Conservation (phyloP, 2,797 vertebrate genomes). For the Pitangus sulphuratus region DNA sequence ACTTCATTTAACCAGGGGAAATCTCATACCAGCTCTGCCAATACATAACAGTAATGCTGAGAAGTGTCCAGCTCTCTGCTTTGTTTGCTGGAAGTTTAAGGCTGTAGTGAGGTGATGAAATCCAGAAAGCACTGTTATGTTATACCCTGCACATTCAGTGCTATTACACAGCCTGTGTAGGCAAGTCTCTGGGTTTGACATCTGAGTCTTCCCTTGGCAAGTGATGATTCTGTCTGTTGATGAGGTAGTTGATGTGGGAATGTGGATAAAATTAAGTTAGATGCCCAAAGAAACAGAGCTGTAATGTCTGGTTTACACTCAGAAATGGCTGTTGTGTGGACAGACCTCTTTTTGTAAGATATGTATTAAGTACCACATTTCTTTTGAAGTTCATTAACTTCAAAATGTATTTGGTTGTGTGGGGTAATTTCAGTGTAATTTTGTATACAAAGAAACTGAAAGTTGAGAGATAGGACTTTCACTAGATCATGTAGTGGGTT, state of each 20-base stretch:
- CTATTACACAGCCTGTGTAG: conserved; percentile 33
- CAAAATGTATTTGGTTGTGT: neutral
- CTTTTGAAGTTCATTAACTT: neutral
- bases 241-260: conserved; percentile 46
- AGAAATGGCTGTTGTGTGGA: conserved; percentile 8
- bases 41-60: neutral
- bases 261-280: neutral
- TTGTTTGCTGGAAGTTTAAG: conserved; percentile 38
- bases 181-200: conserved; percentile 49
- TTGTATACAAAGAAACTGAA: neutral
- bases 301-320: conserved; percentile 25
- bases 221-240: neutral
- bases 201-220: conserved; percentile 52
- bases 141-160: neutral
- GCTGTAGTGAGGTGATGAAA: conserved; percentile 38
- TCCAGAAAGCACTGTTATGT: neutral
- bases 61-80: conserved; percentile 10
- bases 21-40: neutral
- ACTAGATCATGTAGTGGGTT: neutral
- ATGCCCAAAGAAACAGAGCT: neutral
- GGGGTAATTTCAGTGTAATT: neutral
- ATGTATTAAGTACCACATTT: neutral
- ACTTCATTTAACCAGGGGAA: neutral
- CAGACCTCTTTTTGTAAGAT: neutral
- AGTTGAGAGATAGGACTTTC: neutral